These are phyloP conservation scores for Araneus ventricosus DNA, from an alignment of 1,140 invertebrate species.

Conservation along the genomic window DNA sequence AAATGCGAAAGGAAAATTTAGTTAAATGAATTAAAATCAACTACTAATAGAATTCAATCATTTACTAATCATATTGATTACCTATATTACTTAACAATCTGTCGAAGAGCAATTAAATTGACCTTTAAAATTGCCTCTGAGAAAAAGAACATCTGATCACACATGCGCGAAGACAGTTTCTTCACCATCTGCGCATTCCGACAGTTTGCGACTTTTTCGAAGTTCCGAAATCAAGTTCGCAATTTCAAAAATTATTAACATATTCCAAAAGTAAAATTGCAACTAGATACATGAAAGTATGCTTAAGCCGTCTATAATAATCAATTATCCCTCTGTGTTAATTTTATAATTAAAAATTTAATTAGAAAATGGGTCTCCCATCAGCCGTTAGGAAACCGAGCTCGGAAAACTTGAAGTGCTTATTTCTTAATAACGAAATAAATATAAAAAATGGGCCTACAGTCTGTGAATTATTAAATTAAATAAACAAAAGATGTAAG, in stretches of 20 bases:
- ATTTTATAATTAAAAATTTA: conserved; percentile 35
- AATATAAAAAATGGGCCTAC: neutral
- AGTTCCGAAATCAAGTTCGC: conserved; percentile 73
- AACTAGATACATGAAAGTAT: neutral
- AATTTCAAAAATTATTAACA: conserved; percentile 27
- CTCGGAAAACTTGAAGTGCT: neutral
- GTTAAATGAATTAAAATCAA: too few relatives aligned
- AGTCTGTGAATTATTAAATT: neutral
- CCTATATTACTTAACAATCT: neutral
- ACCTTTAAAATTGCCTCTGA: neutral
- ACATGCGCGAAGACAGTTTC: conserved; percentile 40
- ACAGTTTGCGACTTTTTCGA: conserved; percentile 68
- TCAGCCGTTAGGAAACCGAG: neutral
- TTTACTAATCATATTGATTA: neutral
- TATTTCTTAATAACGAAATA: conserved; percentile 2
- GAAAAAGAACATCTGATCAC: neutral
- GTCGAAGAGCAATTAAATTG: neutral
- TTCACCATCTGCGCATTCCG: conserved; percentile 59
- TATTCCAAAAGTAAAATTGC: neutral
- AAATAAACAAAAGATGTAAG: conserved; percentile 11
- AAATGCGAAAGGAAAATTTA: too few relatives aligned
- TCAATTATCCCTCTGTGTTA: neutral
- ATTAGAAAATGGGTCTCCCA: neutral
- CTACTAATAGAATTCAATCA: too few relatives aligned
- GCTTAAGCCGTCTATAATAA: conserved; percentile 55